Evolutionary conservation across 2,888 invertebrate species (phyloP), one percentile per base, ranked within the genome.

Genomic region (Dryomyza anilis): DNA sequence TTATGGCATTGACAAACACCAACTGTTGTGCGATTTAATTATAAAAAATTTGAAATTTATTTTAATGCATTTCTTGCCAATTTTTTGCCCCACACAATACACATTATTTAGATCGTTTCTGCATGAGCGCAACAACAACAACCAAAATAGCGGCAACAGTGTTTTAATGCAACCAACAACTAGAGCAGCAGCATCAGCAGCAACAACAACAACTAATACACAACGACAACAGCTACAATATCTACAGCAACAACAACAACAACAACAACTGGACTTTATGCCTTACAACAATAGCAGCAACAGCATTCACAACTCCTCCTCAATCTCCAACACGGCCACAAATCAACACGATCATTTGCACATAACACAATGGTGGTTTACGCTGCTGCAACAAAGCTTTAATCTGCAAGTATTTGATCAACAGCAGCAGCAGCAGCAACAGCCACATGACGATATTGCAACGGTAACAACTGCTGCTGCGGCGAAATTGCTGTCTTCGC

Each of bases 341-440:
- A n/a, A 27, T 33, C 7, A 39, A 36, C 23, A 59, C 48, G 73
- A 74, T 55, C 75, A 77, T 70, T 55, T 79, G 58, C 77, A 76
- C 57, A 71, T 81, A 36, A 79, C 78, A n/a, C 78, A 80, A 63
- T 81, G 80, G 80, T 81, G 81, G 81, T 78, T 80, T 65, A 79
- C 79, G 74, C 72, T 81, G 71, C 75, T 81, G 74, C 81, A 81
- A 65, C 81, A 80, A 69, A 81, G 78, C 61, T 78, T 75, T 21
- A 72, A 74, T 67, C 67, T 71, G 57, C 69, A 70, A 58, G 67
- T 67, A 29, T 65, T 46, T 66, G 69, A 72, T 46, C 67, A 69
- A 70, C 52, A 76, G 71, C 65, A 74, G 69, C 66, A 73, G 64
- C 61, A 71, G 27, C 64, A 67, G 57, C 71, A 66, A 25, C 57